Evolutionary conservation across 2,113 vertebrate species (phyloP).

Genomic region (Dipodomys ordii): DNA sequence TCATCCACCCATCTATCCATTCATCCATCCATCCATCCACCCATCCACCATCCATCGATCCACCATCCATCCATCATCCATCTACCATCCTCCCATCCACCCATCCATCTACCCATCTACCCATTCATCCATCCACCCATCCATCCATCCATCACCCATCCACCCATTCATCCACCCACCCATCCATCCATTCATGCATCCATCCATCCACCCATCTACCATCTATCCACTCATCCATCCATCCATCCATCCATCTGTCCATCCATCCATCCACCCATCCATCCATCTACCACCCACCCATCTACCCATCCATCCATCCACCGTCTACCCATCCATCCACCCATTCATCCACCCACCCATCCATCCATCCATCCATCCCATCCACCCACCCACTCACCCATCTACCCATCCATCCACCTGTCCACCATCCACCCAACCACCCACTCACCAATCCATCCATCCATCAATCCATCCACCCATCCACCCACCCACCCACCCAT

Average conservation of each 20-base stretch:
- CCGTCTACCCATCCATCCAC: background rate
- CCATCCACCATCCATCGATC: background rate
- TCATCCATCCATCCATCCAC: rapidly evolving
- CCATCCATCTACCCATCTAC: rapidly evolving
- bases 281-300: background rate
- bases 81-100: rapidly evolving
- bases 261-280: background rate
- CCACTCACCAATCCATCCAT: too few species aligned
- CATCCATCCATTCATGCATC: background rate
- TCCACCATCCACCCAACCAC: too few species aligned
- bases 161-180: rapidly evolving
- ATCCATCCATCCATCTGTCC: too few species aligned
- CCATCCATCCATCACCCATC: background rate
- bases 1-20: too few species aligned
- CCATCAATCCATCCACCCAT: too few species aligned
- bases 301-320: too few species aligned
- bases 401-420: too few species aligned
- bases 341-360: background rate
- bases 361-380: too few species aligned
- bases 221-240: too few species aligned
- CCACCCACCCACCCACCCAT: too few species aligned
- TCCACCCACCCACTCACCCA: background rate
- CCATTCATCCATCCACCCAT: too few species aligned
- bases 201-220: background rate
- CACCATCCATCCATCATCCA: background rate